phyloP scores from a whole-genome alignment of 2,797 vertebrate species.

The Huso huso region DNA sequence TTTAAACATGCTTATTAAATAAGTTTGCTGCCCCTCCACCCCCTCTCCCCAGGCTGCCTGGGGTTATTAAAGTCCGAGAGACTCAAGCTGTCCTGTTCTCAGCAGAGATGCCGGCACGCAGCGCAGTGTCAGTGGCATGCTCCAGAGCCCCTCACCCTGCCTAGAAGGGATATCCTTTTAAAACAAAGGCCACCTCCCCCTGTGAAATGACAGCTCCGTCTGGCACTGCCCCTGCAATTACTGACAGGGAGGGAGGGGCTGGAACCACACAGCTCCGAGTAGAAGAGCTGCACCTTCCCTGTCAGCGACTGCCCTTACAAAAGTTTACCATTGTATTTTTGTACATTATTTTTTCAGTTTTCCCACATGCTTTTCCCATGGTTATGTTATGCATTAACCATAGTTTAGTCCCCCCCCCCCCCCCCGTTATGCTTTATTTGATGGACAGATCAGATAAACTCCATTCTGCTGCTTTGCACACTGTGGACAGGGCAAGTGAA shows the following conservation, averaged over 20 bases:
- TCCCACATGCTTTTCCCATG: no score
- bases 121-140: no score
- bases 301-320: neutral
- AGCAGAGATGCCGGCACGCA: neutral
- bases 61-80: neutral
- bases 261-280: neutral
- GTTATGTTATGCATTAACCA: no score
- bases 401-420: no score
- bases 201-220: neutral
- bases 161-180: conserved; percentile 1
- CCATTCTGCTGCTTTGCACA: neutral
- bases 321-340: no score
- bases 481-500: neutral
- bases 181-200: neutral
- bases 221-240: neutral
- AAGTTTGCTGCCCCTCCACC: no score
- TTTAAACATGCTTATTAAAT: no score
- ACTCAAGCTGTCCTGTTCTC: neutral
- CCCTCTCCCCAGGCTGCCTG: no score
- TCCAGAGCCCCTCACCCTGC: neutral
- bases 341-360: no score
- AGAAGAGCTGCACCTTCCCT: neutral
- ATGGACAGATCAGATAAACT: neutral
- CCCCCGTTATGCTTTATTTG: no score
- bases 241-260: neutral